Percentiles rank a stretch among this genome's conserved stretches.
phyloP scores from a whole-genome alignment of 2,888 invertebrate species.

The Steinernema carpocapsae region DNA sequence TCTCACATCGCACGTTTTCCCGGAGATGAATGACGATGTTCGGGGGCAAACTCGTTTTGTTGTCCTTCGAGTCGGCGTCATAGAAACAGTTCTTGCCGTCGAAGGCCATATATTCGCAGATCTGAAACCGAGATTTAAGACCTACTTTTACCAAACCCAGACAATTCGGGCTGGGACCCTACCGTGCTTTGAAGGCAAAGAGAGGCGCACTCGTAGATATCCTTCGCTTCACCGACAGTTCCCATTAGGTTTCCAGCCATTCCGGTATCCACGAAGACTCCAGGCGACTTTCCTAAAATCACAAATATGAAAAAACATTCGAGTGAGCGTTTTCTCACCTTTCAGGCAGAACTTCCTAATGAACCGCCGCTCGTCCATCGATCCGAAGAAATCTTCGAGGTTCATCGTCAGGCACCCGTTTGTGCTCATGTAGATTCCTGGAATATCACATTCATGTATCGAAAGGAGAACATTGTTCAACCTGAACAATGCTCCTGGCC shows the following conservation, averaged over 20 bases:
- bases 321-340: not conserved
- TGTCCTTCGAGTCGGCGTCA: slow-evolving; percentile 17
- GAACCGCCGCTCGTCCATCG: slow-evolving; percentile 28
- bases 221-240: not conserved
- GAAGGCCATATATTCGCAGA: slow-evolving; percentile 20
- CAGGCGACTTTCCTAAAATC: not conserved
- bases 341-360: slow-evolving; percentile 16
- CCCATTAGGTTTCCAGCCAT: slow-evolving; percentile 21
- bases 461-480: not conserved
- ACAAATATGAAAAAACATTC: not conserved
- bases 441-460: not conserved
- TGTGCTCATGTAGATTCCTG: slow-evolving; percentile 19
- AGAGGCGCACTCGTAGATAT: slow-evolving; percentile 21
- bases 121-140: not conserved
- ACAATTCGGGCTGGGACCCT: not conserved
- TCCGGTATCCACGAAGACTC: slow-evolving; percentile 16
- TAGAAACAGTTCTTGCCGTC: slow-evolving; percentile 12
- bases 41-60: slow-evolving; percentile 1
- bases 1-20: slow-evolving; percentile 15
- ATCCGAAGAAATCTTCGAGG: slow-evolving; percentile 27
- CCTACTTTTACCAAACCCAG: no score
- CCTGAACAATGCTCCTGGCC: slow-evolving; percentile 31
- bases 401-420: slow-evolving; percentile 22
- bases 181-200: slow-evolving; percentile 11
- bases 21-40: slow-evolving; percentile 2